Evolutionary conservation across 1,140 invertebrate species (phyloP), one percentile per base, ranked within the genome.

Genomic region (Drosophila kikkawai): DNA sequence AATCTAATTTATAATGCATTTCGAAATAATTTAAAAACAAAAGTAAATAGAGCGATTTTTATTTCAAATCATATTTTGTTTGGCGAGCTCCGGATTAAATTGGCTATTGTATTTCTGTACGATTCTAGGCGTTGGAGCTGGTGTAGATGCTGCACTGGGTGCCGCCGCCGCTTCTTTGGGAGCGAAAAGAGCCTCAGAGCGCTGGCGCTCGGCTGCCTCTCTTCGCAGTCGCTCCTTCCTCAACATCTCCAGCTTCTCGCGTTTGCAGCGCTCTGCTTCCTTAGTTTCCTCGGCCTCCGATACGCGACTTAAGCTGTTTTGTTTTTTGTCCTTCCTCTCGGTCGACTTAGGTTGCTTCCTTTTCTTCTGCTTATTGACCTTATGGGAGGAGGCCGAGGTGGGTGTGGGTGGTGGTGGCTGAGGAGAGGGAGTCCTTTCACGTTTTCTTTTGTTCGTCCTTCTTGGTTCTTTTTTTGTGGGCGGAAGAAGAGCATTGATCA

Each of bases 141-240:
- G 79, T 0, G 79, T 86, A 9, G 22, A 48, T 1, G 57, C 56
- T 15, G 55, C 53, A 19, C 19, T 80, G 4, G 42, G 41, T 22
- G 58, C 7, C 36, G 13, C 19, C 0, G 39, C 17, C 3, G 51
- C 9, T 12, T 71, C 63, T 34, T 79, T 81, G n/a, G 82, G 87
- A 1, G 75, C 75, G 42, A 99, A 93, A 32, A 98, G 93, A 65
- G 93, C 93, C 86, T 97, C 95, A 4, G 96, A 94, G 92, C 94
- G 96, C 61, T 94, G 87, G 85, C 95, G 95, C 93, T 99, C 98
- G 70, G 94, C 94, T 57, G 94, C 93, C 93, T 99, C 98, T 51
- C 98, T 94, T 91, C 95, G 94, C 39, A 98, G 92, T 80, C 98
- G 94, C 91, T 98, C 96, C 76, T 95, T 94, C 92, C 98, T 94